Percentiles rank a stretch among this genome's conserved stretches.
Conservation (phyloP, 2,113 vertebrate genomes). For the Peromyscus maniculatus region DNA sequence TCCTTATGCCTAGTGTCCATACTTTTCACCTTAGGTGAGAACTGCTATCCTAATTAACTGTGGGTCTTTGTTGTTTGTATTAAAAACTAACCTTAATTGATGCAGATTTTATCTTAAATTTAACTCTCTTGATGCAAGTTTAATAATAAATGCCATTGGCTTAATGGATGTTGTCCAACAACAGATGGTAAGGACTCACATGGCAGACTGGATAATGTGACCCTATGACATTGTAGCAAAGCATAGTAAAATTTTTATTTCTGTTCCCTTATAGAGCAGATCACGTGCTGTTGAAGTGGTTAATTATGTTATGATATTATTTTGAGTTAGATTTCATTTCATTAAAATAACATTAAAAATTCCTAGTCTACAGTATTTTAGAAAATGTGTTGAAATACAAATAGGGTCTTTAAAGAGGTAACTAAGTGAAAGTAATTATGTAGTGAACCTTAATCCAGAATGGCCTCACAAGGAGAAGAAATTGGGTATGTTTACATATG, state of each 20-base stretch:
- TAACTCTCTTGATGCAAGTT: background rate
- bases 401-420: background rate
- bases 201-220: background rate
- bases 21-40: background rate
- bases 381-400: background rate
- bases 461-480: background rate
- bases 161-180: background rate
- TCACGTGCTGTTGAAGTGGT: rapidly evolving
- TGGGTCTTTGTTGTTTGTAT: background rate
- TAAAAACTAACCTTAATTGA: background rate
- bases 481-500: background rate
- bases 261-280: background rate
- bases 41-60: background rate
- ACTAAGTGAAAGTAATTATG: background rate
- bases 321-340: background rate
- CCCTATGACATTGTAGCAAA: background rate
- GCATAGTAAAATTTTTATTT: background rate
- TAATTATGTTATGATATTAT: background rate
- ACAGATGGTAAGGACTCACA: background rate
- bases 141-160: background rate
- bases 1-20: background rate
- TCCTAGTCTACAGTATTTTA: background rate
- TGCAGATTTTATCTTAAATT: background rate
- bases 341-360: background rate
- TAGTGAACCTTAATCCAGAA: background rate